A percentile compares a stretch with the other conserved stretches of the same genome.
Conservation (phyloP, 1,140 invertebrate genomes). For the Scylla paramamosain region DNA sequence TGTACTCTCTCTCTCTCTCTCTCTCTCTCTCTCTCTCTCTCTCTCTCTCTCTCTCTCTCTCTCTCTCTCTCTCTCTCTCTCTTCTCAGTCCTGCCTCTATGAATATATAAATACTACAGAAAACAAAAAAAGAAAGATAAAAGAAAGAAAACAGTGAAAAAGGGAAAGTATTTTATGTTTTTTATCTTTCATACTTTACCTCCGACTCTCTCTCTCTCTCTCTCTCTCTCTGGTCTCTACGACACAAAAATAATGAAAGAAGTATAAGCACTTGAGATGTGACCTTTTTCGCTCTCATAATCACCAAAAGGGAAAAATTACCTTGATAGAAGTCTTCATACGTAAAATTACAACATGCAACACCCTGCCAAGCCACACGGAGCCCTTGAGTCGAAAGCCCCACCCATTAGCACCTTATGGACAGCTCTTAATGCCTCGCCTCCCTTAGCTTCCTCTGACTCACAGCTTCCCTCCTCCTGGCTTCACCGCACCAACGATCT, state of each 20-base stretch:
- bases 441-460: background rate
- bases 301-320: slow-evolving; percentile 73
- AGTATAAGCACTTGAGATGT: slow-evolving; percentile 70
- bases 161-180: too few relatives aligned
- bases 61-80: too few relatives aligned
- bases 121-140: too few relatives aligned
- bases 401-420: background rate
- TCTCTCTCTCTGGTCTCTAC: slow-evolving; percentile 39
- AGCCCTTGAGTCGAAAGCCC: slow-evolving; percentile 19
- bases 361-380: background rate
- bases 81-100: too few relatives aligned
- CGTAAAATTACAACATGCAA: slow-evolving; percentile 71
- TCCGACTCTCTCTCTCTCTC: background rate
- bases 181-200: background rate
- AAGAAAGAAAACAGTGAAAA: too few relatives aligned
- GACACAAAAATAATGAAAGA: slow-evolving; percentile 65
- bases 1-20: too few relatives aligned
- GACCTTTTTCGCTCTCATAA: slow-evolving; percentile 72
- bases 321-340: slow-evolving; percentile 70
- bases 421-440: background rate
- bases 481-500: slow-evolving; percentile 64
- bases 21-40: too few relatives aligned
- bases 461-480: slow-evolving; percentile 36
- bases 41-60: too few relatives aligned
- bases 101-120: too few relatives aligned